Evolutionary conservation across 2,797 vertebrate genomes (phyloP).

Genomic region (Pitangus sulphuratus): DNA sequence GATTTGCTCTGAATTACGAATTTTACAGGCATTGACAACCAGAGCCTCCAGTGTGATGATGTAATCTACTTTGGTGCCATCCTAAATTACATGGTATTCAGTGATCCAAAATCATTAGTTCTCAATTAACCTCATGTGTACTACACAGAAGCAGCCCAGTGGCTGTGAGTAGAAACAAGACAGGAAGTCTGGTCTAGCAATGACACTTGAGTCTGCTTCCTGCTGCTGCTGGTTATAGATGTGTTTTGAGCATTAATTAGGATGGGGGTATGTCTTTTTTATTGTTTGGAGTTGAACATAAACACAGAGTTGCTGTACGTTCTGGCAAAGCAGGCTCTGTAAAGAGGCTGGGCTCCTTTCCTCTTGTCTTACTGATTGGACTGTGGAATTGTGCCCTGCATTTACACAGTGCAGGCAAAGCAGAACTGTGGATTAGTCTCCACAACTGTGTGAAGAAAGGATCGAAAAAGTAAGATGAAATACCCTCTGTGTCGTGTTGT

Average conservation of each 20-base stretch:
- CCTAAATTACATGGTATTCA: background rate
- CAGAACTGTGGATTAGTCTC: background rate
- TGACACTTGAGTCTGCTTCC: background rate
- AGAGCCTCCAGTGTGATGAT: background rate
- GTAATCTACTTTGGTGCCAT: background rate
- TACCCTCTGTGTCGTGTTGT: background rate
- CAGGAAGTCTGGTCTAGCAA: background rate
- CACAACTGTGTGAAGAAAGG: background rate
- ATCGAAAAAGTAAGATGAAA: background rate
- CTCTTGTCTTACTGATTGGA: background rate
- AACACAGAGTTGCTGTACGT: background rate
- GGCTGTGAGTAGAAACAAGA: background rate
- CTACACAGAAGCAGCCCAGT: background rate
- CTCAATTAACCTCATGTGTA: background rate
- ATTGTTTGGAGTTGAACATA: background rate
- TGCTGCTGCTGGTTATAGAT: background rate
- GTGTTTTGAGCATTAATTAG: background rate
- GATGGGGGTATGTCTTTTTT: background rate
- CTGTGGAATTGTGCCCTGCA: background rate
- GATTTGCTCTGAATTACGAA: background rate
- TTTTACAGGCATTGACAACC: background rate
- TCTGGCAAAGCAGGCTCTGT: background rate
- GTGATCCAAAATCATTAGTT: slow-evolving; percentile 5
- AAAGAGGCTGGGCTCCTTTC: background rate
- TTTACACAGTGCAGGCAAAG: background rate